Conservation (phyloP, 2,888 invertebrate genomes). For the Cephus pygmeus region DNA sequence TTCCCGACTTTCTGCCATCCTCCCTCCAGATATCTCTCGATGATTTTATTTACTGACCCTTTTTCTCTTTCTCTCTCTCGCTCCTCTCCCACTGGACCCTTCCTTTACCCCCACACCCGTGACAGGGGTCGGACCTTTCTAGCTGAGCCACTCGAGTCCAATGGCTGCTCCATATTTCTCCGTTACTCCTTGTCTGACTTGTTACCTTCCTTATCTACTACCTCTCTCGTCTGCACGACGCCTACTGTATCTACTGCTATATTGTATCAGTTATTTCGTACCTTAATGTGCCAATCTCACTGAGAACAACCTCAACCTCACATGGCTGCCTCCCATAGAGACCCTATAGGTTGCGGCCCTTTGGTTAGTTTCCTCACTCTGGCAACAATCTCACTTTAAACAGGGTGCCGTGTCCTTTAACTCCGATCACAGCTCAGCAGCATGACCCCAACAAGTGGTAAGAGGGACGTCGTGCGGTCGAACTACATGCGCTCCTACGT, state of each 20-base stretch:
- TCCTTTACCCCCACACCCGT: not conserved
- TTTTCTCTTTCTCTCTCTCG: not conserved
- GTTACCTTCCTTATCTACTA: not conserved
- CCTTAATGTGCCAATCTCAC: not conserved
- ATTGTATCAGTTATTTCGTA: not conserved
- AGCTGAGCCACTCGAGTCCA: not conserved
- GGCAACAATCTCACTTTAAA: not conserved
- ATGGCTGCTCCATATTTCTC: not conserved
- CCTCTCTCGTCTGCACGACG: not conserved
- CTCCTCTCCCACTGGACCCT: not conserved
- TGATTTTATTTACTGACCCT: not conserved
- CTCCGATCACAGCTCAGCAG: conserved; percentile 13
- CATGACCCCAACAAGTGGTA: conserved; percentile 31
- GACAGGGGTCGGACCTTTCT: not conserved
- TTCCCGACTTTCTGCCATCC: not conserved
- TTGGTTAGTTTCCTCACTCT: not conserved
- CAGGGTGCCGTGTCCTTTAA: not conserved
- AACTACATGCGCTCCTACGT: conserved; percentile 1
- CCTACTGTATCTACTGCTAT: not conserved
- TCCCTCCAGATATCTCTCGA: not conserved
- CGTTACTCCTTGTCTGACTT: not conserved
- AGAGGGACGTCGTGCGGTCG: conserved; percentile 25
- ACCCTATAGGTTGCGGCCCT: not conserved
- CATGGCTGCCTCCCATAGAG: not conserved
- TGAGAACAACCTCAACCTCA: not conserved